Conservation (phyloP, 2,888 invertebrate genomes). For the Drosophila recens region DNA sequence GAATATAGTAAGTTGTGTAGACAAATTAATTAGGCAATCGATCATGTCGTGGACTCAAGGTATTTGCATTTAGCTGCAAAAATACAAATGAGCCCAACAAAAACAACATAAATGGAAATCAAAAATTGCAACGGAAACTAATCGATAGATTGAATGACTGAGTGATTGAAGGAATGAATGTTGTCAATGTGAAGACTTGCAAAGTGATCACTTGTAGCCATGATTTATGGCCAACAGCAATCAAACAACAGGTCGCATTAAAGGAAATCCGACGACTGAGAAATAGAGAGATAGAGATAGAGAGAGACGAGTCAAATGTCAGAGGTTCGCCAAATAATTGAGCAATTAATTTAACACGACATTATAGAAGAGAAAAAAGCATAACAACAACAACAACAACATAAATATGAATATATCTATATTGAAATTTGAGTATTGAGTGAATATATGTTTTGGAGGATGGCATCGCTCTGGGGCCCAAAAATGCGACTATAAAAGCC, state of each 20-base stretch:
- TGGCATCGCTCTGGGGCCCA: conserved; percentile 51
- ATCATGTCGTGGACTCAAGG: conserved; percentile 44
- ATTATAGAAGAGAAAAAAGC: conserved; percentile 55
- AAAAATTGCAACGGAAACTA: conserved; percentile 50
- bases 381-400: conserved; percentile 15
- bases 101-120: conserved; percentile 9
- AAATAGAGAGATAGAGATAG: conserved; percentile 10
- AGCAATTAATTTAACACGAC: conserved; percentile 77
- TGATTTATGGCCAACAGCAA: conserved; percentile 66
- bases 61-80: conserved; percentile 41
- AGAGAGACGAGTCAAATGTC: conserved; percentile 69
- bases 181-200: conserved; percentile 54
- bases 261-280: conserved; percentile 58
- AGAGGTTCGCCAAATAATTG: conserved; percentile 79
- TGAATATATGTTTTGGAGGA: conserved; percentile 32
- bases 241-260: conserved; percentile 65
- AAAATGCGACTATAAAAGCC: conserved; percentile 73
- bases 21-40: conserved; percentile 33
- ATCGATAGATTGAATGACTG: conserved; percentile 21
- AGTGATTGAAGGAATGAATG: conserved; percentile 13
- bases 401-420: conserved; percentile 39
- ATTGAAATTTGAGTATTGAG: conserved; percentile 38
- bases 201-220: conserved; percentile 57
- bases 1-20: conserved; percentile 17
- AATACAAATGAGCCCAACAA: conserved; percentile 23